These are phyloP conservation scores for Rhodeus uyekii DNA, from an alignment of 2,797 vertebrate genomes.

Conservation along the genomic window DNA sequence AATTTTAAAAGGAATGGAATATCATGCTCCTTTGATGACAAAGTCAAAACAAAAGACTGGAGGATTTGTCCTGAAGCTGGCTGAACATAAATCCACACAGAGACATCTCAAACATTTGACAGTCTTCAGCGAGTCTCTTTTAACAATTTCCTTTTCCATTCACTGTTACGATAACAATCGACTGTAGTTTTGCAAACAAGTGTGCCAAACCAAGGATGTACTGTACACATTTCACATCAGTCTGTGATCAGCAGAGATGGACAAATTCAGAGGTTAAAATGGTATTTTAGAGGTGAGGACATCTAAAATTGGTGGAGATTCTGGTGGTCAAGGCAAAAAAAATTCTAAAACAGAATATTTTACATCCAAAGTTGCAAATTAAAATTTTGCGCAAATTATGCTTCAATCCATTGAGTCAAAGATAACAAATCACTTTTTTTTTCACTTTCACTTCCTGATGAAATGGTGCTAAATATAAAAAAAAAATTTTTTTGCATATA, in stretches of 20 bases:
- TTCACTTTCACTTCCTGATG: no score
- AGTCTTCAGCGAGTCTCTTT: slow-evolving; percentile 32
- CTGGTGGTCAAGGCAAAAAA: not conserved
- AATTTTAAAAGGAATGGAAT: slow-evolving; percentile 57
- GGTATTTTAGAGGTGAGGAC: not conserved
- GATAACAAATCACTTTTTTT: no score
- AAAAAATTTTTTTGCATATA: no score
- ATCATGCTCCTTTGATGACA: slow-evolving; percentile 56
- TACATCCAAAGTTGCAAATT: not conserved
- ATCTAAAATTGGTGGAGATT: not conserved
- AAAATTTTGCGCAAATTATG: no score
- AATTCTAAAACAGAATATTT: not conserved
- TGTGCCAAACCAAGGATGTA: slow-evolving; percentile 7
- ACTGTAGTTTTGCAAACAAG: slow-evolving; percentile 2
- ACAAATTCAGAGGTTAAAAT: not conserved
- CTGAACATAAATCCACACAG: slow-evolving; percentile 51
- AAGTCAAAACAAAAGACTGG: slow-evolving; percentile 53
- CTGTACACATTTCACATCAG: slow-evolving; percentile 13
- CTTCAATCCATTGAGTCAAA: no score
- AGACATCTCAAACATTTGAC: slow-evolving; percentile 36
- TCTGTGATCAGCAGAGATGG: not conserved
- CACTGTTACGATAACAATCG: slow-evolving; percentile 19
- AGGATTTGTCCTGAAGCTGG: slow-evolving; percentile 51
- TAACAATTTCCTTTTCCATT: slow-evolving; percentile 5
- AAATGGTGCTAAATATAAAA: no score